These are phyloP conservation scores for Cettia cetti DNA, from an alignment of 2,113 vertebrate species.

Conservation along the genomic window DNA sequence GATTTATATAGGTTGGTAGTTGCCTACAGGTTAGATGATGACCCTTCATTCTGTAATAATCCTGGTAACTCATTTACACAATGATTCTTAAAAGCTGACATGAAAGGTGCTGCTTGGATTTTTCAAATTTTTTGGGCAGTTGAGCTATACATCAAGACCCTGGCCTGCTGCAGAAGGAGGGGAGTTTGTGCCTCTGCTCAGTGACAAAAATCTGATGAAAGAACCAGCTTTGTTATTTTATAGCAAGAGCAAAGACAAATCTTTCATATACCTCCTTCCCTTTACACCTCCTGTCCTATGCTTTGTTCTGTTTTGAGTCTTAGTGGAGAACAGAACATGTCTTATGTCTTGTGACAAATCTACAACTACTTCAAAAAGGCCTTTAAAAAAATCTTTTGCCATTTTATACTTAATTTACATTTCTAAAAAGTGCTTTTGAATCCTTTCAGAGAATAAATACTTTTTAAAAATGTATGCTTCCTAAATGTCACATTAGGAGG, in stretches of 20 bases:
- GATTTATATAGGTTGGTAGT: no score
- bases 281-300: background rate
- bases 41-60: background rate
- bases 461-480: slow-evolving; percentile 8
- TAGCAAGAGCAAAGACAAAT: slow-evolving; percentile 8
- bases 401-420: slow-evolving; percentile 3
- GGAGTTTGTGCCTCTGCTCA: background rate
- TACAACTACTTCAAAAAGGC: background rate
- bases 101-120: background rate
- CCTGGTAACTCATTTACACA: background rate
- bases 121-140: background rate
- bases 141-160: background rate
- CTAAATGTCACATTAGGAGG: background rate
- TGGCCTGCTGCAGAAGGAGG: background rate
- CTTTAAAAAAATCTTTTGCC: background rate
- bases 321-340: background rate
- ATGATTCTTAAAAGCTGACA: background rate
- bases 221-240: slow-evolving; percentile 8
- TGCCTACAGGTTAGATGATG: background rate
- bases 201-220: background rate
- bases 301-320: slow-evolving; percentile 23
- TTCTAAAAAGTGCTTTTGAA: slow-evolving; percentile 45
- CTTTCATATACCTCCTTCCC: background rate
- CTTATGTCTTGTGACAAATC: background rate
- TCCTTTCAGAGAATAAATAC: slow-evolving; percentile 37